Percentiles rank a stretch among this genome's conserved stretches.
phyloP scores from a whole-genome alignment of 2,113 vertebrate species.

The Sturnus vulgaris region DNA sequence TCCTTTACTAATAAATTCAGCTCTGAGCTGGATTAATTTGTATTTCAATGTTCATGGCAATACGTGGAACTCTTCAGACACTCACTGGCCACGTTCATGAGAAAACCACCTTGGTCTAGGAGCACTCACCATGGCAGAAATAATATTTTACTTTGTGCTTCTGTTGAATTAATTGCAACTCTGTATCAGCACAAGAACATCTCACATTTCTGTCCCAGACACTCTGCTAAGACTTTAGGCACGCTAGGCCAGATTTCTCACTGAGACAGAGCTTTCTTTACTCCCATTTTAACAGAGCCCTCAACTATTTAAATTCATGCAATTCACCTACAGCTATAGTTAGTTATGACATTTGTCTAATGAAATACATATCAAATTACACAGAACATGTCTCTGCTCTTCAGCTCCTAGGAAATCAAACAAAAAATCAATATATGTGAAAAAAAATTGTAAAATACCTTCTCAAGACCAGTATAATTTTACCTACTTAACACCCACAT shows the following conservation, averaged over 20 bases:
- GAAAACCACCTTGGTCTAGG: background rate
- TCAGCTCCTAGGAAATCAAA: background rate
- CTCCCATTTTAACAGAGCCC: background rate
- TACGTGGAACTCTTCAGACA: background rate
- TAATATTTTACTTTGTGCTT: background rate
- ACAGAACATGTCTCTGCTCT: background rate
- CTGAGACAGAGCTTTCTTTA: background rate
- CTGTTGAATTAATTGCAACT: background rate
- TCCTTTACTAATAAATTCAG: conserved; percentile 16
- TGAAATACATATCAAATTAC: background rate
- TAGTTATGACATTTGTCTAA: background rate
- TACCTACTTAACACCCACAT: background rate
- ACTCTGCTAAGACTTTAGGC: background rate
- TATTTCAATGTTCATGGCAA: background rate
- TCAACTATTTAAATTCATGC: background rate
- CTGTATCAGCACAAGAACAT: background rate
- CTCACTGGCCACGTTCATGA: background rate
- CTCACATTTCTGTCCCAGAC: background rate
- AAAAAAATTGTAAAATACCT: background rate
- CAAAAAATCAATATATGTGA: background rate
- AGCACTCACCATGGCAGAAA: background rate
- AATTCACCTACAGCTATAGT: background rate
- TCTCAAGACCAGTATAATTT: background rate
- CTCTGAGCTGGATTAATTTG: conserved; percentile 12
- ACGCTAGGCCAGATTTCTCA: background rate